These are phyloP conservation scores for Cololabis saira DNA, from an alignment of 2,113 vertebrate genomes.

Conservation along the genomic window DNA sequence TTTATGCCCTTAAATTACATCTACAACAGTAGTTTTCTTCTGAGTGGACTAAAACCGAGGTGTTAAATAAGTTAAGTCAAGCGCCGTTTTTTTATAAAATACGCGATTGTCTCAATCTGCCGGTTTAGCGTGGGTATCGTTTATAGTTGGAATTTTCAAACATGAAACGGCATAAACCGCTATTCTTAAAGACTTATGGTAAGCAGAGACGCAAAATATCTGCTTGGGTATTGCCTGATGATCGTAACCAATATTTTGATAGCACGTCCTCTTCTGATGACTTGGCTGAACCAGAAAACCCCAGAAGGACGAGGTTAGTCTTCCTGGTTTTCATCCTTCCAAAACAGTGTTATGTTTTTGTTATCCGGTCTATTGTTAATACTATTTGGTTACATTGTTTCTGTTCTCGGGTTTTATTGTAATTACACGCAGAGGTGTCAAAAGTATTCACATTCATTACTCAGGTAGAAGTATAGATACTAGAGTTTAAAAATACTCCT, in stretches of 20 bases:
- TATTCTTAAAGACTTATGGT: constrained; percentile 77
- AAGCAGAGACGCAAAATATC: constrained; percentile 62
- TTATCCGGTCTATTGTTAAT: too few species aligned
- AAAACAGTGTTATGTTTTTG: too few species aligned
- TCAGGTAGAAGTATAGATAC: too few species aligned
- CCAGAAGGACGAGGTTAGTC: constrained; percentile 41
- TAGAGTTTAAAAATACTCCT: too few species aligned
- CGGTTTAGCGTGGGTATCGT: background rate
- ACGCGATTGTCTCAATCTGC: too few species aligned
- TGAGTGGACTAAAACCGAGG: background rate
- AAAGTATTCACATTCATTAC: too few species aligned
- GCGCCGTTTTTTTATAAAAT: too few species aligned
- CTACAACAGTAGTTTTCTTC: background rate
- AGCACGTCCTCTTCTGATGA: constrained; percentile 66
- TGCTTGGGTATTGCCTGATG: constrained; percentile 72
- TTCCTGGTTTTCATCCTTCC: too few species aligned
- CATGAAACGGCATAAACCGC: constrained; percentile 59
- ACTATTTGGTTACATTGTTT: too few species aligned
- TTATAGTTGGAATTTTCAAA: background rate
- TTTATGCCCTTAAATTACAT: background rate
- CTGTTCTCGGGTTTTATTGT: background rate
- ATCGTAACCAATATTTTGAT: constrained; percentile 72
- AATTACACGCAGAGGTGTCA: too few species aligned
- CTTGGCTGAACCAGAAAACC: constrained; percentile 48
- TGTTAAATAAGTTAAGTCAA: too few species aligned